Base-by-base conservation (phyloP, 1,140 invertebrate species). In the Paraescarpia echinospica region DNA sequence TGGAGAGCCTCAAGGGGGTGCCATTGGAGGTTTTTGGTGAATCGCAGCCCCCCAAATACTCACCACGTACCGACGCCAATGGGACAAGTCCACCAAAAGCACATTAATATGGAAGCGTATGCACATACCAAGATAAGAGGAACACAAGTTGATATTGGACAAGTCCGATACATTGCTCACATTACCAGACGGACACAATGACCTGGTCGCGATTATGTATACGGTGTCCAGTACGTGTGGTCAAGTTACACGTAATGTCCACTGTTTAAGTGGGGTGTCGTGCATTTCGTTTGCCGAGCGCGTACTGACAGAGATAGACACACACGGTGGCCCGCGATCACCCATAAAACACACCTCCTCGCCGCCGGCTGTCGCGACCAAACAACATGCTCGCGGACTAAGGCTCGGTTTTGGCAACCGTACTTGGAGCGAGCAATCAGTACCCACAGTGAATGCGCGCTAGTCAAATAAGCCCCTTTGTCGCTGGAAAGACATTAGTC, bases 251-350 rank as follows among this genome's bases (percentile, higher is more conserved):
- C 59, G 59, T 77, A 77, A 77, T 77, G 59, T 77, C 27, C 18
- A 27, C 59, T 18, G 59, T 77, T 77, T 77, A 22, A 77, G 22
- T 77, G 59, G 59, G 2, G 59, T 12, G 59, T 77, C 59, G 59
- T 77, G 59, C 59, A 77, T 77, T 12, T 41, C 41, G 41, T 41
- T 77, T 77, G 59, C 27, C 59, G 22, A 77, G 0, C 41, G 41
- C 91, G 77, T 41, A 91, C 88, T 35, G 33, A 88, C 89, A 59
- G 33, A 34, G 59, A 90, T 90, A 48, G 48, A 77, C 88, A 51
- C 90, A 6, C 59, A 31, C 22, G 8, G 59, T 77, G 12, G 22
- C 59, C 59, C 2, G 59, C 27, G 59, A 77, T 31, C 59, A 77
- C 8, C 59, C 27, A 77, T 77, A 77, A 77, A 77, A 77, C 59